phyloP scores from a whole-genome alignment of 2,113 vertebrate species.

The Gnathochromis pfefferi region DNA sequence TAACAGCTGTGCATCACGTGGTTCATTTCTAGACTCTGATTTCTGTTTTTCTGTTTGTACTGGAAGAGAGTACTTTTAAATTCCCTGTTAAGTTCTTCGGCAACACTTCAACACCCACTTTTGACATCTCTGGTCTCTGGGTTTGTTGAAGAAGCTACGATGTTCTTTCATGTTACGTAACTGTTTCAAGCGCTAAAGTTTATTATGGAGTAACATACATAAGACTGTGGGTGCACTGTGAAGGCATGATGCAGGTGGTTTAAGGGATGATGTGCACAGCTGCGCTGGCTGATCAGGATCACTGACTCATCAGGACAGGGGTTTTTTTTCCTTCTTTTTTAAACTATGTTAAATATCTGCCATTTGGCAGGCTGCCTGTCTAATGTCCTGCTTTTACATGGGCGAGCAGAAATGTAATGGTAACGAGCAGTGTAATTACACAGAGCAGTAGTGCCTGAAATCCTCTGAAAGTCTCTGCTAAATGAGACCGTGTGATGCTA shows the following conservation, averaged over 20 bases:
- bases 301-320: neutral
- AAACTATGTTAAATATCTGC: slow-evolving; percentile 33
- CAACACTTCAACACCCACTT: neutral
- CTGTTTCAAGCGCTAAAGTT: neutral
- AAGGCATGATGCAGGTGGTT: neutral
- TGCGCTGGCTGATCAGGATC: neutral
- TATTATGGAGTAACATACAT: neutral
- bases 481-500: neutral
- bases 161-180: neutral
- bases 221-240: neutral
- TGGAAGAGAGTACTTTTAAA: neutral
- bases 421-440: slow-evolving; percentile 44
- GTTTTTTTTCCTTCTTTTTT: neutral
- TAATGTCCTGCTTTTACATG: slow-evolving; percentile 38
- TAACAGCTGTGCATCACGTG: neutral
- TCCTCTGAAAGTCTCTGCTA: neutral
- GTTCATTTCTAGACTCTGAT: neutral
- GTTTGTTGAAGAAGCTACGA: neutral
- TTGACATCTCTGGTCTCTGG: slow-evolving; percentile 15
- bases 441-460: slow-evolving; percentile 29
- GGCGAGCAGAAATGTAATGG: slow-evolving; percentile 28
- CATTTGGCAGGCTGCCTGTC: slow-evolving; percentile 26
- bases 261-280: neutral
- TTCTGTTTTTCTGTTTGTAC: neutral
- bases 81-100: slow-evolving; percentile 7